Base-by-base conservation (phyloP, 2,797 vertebrate species). In the Myotis myotis region DNA sequence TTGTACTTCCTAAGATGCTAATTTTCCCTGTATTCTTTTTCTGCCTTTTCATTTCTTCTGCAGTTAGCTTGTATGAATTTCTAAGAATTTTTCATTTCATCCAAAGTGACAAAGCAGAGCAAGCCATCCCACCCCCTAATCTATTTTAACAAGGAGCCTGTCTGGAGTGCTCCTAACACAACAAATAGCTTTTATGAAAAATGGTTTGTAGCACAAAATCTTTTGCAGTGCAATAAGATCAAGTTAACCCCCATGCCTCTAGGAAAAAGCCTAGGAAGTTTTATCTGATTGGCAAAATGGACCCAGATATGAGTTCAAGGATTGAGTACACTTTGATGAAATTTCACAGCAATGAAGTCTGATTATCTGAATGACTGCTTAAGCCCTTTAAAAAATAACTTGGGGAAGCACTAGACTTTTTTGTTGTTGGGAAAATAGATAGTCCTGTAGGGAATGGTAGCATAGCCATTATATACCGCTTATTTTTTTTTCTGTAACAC, bases 211-310 rank as follows among this genome's bases (percentile, higher is more conserved):
- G 95, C 96, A 97, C 96, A 97, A 97, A 98, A 98, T 96, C 94
- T 91, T 97, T 97, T 92, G 72, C 93, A 91, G 94, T 87, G 96
- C 98, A 97, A 86, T 97, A 95, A 97, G 97, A 98, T 98, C 97
- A 97, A 95, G 95, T 98, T 97, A 98, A 97, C 95, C 96, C 90
- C 92, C 95, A 94, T 91, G 97, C 94, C 96, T 96, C 95, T 93
- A 97, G 97, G 93, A 97, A 96, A 97, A 97, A 96, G n/a, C 85
- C 94, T 51, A 83, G 82, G 83, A 98, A 97, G 93, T 97, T 98
- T 97, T 98, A 98, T 98, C 97, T 98, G 97, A 98, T 98, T 98
- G 97, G 96, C 96, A 98, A 98, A 98, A 97, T 95, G 97, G 92
- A 96, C 96, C 97, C 93, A 95, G 97, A 97, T 97, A 96, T 88